Evolutionary conservation across 1,140 invertebrate species (phyloP).

Genomic region (Halotydeus destructor): DNA sequence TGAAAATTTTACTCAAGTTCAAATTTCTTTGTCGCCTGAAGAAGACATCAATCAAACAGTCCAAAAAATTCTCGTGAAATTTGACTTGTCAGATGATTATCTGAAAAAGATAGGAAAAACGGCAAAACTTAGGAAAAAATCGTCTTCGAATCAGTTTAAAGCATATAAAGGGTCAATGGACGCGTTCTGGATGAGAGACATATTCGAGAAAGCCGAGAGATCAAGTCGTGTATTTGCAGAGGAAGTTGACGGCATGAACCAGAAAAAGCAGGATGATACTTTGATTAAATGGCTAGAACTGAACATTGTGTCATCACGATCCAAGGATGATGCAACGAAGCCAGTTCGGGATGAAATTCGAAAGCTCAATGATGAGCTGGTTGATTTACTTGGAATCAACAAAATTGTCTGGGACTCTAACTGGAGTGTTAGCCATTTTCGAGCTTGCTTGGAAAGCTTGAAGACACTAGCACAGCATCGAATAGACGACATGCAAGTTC

Average conservation of each 20-base stretch:
- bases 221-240: too few relatives aligned
- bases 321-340: slow-evolving; percentile 34
- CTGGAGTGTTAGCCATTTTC: slow-evolving; percentile 65
- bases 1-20: slow-evolving; percentile 36
- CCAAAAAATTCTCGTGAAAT: slow-evolving; percentile 48
- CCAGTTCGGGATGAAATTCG: slow-evolving; percentile 42
- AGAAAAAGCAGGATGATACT: slow-evolving; percentile 2
- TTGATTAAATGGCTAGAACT: slow-evolving; percentile 34
- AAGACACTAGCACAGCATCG: slow-evolving; percentile 42
- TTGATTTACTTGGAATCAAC: slow-evolving; percentile 25
- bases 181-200: too few relatives aligned
- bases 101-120: slow-evolving; percentile 30
- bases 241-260: too few relatives aligned
- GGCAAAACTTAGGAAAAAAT: neutral
- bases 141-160: too few relatives aligned
- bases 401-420: slow-evolving; percentile 53
- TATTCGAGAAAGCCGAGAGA: too few relatives aligned
- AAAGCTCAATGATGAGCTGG: slow-evolving; percentile 34
- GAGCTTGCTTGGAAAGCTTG: slow-evolving; percentile 50
- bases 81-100: slow-evolving; percentile 59
- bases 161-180: too few relatives aligned
- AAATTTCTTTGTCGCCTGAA: slow-evolving; percentile 40
- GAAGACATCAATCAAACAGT: slow-evolving; percentile 47
- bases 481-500: slow-evolving; percentile 36
- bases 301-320: slow-evolving; percentile 36